Percentiles rank a stretch among this genome's conserved stretches.
Conservation (phyloP, 2,888 invertebrate species). For the Tromatobia lineatoria region DNA sequence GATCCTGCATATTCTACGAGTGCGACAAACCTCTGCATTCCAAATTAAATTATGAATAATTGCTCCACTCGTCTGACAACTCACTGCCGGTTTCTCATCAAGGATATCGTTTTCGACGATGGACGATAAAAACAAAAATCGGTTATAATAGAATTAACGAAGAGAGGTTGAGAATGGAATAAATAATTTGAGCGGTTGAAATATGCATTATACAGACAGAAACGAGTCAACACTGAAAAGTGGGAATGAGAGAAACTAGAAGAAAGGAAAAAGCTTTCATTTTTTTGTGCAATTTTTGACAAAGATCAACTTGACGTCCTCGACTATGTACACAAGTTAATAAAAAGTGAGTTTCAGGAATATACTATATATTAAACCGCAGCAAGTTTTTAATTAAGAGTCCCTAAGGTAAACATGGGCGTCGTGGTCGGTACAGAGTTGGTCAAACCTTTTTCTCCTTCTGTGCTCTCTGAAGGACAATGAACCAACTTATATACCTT, state of each 20-base stretch:
- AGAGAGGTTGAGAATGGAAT: neutral
- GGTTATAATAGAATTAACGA: conserved; percentile 7
- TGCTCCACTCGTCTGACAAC: neutral
- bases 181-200: neutral
- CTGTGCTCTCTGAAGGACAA: neutral
- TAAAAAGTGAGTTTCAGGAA: conserved; percentile 13
- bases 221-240: neutral
- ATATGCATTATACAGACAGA: neutral
- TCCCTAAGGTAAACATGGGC: conserved; percentile 1
- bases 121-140: conserved; percentile 6
- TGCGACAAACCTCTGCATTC: neutral
- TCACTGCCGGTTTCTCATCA: conserved; percentile 8
- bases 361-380: neutral
- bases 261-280: neutral
- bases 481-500: neutral
- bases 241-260: conserved; percentile 9
- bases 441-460: neutral
- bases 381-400: conserved; percentile 31
- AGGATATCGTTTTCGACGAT: too few species aligned
- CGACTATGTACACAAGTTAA: neutral
- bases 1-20: neutral
- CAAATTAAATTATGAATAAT: conserved; percentile 22
- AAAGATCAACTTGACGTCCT: conserved; percentile 19
- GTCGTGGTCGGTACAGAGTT: neutral
- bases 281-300: conserved; percentile 18